A percentile compares a stretch with the other conserved stretches of the same genome.
These are phyloP conservation scores for Microctonus hyperodae DNA, from an alignment of 2,888 invertebrate genomes.

Conservation along the genomic window DNA sequence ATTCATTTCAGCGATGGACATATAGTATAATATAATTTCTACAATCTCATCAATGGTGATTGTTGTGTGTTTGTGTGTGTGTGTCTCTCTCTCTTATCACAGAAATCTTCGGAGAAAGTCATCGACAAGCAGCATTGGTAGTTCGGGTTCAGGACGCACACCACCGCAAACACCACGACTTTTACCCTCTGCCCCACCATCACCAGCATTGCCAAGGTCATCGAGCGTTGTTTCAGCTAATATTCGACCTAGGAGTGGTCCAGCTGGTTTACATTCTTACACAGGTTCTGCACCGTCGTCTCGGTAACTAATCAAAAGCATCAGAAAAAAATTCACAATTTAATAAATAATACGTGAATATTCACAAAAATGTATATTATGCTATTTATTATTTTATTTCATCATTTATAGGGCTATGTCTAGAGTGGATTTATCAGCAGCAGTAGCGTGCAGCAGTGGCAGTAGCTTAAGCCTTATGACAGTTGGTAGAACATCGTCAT, in stretches of 20 bases:
- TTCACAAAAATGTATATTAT: neutral
- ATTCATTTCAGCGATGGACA: conserved; percentile 3
- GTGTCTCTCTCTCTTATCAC: conserved; percentile 10
- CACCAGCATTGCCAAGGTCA: conserved; percentile 63
- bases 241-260: conserved; percentile 75
- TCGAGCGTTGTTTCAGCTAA: conserved; percentile 61
- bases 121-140: conserved; percentile 56
- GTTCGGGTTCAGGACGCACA: conserved; percentile 63
- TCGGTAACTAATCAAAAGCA: conserved; percentile 62
- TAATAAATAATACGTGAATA: neutral
- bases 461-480: conserved; percentile 66
- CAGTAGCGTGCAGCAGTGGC: conserved; percentile 68
- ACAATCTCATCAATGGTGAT: neutral
- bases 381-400: conserved; percentile 2
- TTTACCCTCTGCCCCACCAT: conserved; percentile 60
- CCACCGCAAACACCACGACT: conserved; percentile 60
- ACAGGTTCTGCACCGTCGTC: conserved; percentile 79
- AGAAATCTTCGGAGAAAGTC: conserved; percentile 60
- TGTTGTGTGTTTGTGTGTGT: neutral
- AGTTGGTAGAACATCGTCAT: conserved; percentile 50
- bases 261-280: conserved; percentile 80
- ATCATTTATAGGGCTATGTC: conserved; percentile 66
- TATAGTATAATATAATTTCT: neutral
- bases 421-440: conserved; percentile 71
- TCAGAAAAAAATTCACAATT: neutral